Percentiles rank a stretch among this genome's conserved stretches.
Conservation (phyloP, 2,113 vertebrate species). For the Cryptotis parvus region DNA sequence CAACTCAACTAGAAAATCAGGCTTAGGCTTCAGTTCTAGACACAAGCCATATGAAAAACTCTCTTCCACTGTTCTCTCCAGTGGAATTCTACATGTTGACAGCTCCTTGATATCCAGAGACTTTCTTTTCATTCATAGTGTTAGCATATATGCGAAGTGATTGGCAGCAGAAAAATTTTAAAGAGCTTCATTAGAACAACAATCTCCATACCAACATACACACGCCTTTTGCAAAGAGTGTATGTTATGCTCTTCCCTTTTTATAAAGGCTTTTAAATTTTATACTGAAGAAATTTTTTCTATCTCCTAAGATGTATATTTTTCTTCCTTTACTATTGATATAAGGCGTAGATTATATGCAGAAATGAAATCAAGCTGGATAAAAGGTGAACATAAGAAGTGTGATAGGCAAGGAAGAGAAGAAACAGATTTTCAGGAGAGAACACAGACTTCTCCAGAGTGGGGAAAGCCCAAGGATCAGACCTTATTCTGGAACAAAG, state of each 20-base stretch:
- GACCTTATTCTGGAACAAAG: neutral
- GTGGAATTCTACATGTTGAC: neutral
- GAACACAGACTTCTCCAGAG: neutral
- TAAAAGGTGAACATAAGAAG: slow-evolving; percentile 50
- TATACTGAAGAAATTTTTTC: neutral
- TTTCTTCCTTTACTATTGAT: neutral
- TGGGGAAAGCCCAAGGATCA: neutral
- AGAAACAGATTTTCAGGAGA: neutral
- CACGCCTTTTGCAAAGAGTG: neutral
- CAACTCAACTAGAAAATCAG: neutral
- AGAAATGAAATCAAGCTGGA: slow-evolving; percentile 67
- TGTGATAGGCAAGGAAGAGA: no score
- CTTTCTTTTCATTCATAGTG: neutral
- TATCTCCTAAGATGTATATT: neutral
- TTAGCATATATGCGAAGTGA: neutral
- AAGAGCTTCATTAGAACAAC: neutral
- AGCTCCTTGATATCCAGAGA: neutral
- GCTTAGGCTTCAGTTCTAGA: neutral
- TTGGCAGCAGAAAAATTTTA: neutral
- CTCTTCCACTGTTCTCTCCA: no score
- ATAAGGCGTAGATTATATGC: slow-evolving; percentile 58
- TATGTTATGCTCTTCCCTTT: neutral
- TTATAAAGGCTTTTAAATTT: neutral
- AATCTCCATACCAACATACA: neutral
- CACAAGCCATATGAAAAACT: neutral